Evolutionary conservation across 2,888 invertebrate species (phyloP).

Genomic region (Oscheius sp.): DNA sequence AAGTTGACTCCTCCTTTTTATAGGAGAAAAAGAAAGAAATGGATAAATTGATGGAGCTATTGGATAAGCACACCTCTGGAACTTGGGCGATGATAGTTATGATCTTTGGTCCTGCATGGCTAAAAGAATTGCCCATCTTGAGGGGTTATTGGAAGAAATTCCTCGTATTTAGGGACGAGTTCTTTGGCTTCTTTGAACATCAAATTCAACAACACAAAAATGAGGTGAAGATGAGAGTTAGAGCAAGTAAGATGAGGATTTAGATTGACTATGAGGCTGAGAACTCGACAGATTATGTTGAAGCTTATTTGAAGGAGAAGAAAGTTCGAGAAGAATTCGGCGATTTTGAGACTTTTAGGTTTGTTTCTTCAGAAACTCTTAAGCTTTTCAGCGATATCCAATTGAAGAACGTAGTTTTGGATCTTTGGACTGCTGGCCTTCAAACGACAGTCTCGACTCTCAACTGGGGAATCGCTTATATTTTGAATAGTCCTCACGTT

Average conservation of each 20-base stretch:
- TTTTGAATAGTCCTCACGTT: conserved; percentile 37
- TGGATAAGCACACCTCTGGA: not conserved
- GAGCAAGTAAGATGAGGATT: not conserved
- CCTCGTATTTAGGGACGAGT: conserved; percentile 40
- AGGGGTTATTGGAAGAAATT: conserved; percentile 8
- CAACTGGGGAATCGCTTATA: conserved; percentile 35
- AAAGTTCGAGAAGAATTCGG: conserved; percentile 32
- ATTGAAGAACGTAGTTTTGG: conserved; percentile 38
- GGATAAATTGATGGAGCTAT: not conserved
- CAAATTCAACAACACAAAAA: conserved; percentile 36
- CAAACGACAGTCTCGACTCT: conserved; percentile 34
- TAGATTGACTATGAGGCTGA: conserved; percentile 34
- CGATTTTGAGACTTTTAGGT: conserved; percentile 37
- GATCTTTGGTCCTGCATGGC: not conserved
- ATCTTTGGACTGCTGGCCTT: conserved; percentile 40
- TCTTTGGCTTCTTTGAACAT: conserved; percentile 45
- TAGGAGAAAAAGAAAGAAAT: conserved; percentile 8
- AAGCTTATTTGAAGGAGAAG: conserved; percentile 43
- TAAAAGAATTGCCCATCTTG: not conserved
- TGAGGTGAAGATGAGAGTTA: conserved; percentile 25
- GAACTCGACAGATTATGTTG: conserved; percentile 41
- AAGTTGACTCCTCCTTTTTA: not conserved
- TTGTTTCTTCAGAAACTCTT: not conserved
- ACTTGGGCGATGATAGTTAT: not conserved
- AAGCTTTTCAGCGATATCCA: conserved; percentile 33